phyloP scores from a whole-genome alignment of 2,888 invertebrate species.

The Archips crataeganus region DNA sequence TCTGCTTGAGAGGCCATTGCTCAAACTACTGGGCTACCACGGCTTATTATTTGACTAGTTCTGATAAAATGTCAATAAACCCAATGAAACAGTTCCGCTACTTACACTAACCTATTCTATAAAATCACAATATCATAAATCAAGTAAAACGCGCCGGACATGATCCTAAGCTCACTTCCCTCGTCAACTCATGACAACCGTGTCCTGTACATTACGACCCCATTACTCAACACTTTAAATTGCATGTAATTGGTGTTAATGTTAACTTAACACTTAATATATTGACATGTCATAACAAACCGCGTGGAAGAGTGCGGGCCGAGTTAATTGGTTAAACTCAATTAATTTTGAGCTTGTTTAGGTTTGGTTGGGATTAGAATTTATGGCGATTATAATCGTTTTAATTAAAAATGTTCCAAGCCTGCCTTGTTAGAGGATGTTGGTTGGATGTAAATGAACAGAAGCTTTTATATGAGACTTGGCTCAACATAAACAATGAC shows the following conservation, averaged over 20 bases:
- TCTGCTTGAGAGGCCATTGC: too few species aligned
- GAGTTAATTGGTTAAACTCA: constrained; percentile 38
- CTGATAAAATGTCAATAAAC: not conserved
- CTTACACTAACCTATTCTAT: not conserved
- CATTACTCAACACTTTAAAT: constrained; percentile 59
- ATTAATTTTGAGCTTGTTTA: constrained; percentile 35
- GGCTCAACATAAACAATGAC: too few species aligned
- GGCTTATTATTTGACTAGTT: not conserved
- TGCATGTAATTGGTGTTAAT: constrained; percentile 65
- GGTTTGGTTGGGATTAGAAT: constrained; percentile 31
- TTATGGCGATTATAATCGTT: constrained; percentile 35
- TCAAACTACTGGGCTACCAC: too few species aligned
- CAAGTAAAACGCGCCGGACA: constrained; percentile 30
- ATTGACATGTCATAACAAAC: constrained; percentile 69
- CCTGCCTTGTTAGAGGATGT: not conserved
- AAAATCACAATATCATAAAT: constrained; percentile 25
- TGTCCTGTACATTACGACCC: constrained; percentile 54
- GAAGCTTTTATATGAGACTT: not conserved
- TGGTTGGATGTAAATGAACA: not conserved
- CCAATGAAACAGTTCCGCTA: not conserved
- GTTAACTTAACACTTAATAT: constrained; percentile 55
- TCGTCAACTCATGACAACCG: constrained; percentile 43
- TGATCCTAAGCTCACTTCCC: constrained; percentile 25
- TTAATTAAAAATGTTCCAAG: constrained; percentile 1
- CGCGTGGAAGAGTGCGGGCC: constrained; percentile 45